Conservation (phyloP, 2,888 invertebrate species). For the Drosophila robusta region DNA sequence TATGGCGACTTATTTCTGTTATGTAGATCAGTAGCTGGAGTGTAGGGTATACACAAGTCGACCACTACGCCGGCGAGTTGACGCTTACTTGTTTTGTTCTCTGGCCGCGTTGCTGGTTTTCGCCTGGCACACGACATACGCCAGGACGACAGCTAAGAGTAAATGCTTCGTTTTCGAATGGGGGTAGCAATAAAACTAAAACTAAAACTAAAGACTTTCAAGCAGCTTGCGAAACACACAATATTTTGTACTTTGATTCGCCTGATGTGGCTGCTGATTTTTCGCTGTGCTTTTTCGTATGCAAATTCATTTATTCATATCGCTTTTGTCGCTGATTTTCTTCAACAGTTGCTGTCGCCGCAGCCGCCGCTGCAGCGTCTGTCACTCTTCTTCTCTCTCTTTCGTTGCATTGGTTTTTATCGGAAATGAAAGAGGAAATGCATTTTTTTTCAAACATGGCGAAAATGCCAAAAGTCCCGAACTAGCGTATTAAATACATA, state of each 20-base stretch:
- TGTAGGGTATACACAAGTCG: constrained; percentile 45
- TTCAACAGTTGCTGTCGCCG: constrained; percentile 35
- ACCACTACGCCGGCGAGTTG: constrained; percentile 8
- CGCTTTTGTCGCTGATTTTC: constrained; percentile 55
- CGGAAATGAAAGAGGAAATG: constrained; percentile 41
- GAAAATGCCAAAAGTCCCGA: constrained; percentile 30
- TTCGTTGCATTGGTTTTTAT: constrained; percentile 21
- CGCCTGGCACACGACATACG: constrained; percentile 33
- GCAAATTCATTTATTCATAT: constrained; percentile 63
- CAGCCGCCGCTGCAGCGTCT: constrained; percentile 9
- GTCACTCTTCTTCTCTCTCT: constrained; percentile 24
- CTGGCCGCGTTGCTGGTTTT: constrained; percentile 38
- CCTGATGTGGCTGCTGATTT: constrained; percentile 54
- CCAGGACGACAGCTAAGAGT: constrained; percentile 53
- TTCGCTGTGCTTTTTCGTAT: constrained; percentile 60
- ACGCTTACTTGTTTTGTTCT: constrained; percentile 37
- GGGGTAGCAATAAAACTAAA: constrained; percentile 61
- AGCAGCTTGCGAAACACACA: constrained; percentile 32
- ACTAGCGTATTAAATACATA: neutral
- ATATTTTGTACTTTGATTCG: constrained; percentile 40
- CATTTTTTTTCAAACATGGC: constrained; percentile 47
- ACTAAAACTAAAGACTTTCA: constrained; percentile 43
- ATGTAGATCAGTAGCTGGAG: neutral
- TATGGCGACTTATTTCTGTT: neutral
- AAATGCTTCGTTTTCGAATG: constrained; percentile 41